These are phyloP conservation scores for Craniophora ligustri DNA, from an alignment of 2,888 invertebrate genomes.

Conservation along the genomic window DNA sequence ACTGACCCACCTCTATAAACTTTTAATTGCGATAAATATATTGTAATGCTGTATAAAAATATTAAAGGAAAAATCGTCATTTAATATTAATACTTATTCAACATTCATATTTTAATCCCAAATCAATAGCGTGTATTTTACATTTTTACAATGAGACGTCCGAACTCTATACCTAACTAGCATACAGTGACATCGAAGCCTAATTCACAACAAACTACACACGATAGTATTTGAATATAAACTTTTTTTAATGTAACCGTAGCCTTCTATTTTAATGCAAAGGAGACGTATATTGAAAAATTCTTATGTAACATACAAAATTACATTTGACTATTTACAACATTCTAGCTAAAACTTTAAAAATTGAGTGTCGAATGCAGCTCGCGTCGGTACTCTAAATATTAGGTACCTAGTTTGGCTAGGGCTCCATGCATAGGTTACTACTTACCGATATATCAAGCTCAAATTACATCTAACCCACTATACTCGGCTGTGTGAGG, in stretches of 20 bases:
- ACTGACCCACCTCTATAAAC: conserved; percentile 87
- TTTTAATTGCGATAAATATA: conserved; percentile 87
- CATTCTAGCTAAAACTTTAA: conserved; percentile 80
- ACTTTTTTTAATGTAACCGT: conserved; percentile 78
- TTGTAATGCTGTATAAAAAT: conserved; percentile 88
- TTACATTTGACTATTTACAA: conserved; percentile 86
- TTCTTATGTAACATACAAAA: conserved; percentile 86
- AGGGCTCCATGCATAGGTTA: conserved; percentile 80
- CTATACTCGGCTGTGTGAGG: conserved; percentile 51
- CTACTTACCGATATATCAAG: conserved; percentile 76
- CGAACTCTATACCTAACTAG: conserved; percentile 81
- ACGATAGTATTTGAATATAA: conserved; percentile 82
- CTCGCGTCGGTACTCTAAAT: conserved; percentile 75
- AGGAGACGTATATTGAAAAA: conserved; percentile 85
- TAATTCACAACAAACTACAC: conserved; percentile 87
- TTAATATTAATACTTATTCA: conserved; percentile 83
- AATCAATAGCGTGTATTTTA: conserved; percentile 86
- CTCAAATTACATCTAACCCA: conserved; percentile 71
- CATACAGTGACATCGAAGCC: conserved; percentile 85
- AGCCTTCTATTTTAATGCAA: conserved; percentile 84
- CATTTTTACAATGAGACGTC: conserved; percentile 87
- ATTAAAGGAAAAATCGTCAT: conserved; percentile 88
- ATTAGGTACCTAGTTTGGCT: conserved; percentile 80
- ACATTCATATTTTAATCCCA: conserved; percentile 81
- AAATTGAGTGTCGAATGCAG: conserved; percentile 72